Evolutionary conservation across 2,797 vertebrate species (phyloP).

Genomic region (Acipenser oxyrinchus): DNA sequence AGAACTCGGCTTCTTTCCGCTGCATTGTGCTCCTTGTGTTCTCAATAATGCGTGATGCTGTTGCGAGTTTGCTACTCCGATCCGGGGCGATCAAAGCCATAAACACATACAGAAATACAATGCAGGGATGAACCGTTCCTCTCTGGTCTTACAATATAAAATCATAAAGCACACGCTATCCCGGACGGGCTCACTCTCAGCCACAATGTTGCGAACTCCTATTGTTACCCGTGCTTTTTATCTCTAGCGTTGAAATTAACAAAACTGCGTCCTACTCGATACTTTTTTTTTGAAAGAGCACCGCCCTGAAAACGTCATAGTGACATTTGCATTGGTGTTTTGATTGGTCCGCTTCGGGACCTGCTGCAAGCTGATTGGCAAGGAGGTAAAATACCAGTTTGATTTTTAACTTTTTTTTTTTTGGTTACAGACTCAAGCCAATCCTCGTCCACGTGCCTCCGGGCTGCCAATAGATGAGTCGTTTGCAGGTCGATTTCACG

Average conservation of each 20-base stretch:
- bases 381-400: slow-evolving; percentile 42
- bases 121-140: background rate
- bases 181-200: background rate
- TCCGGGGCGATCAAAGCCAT: slow-evolving; percentile 57
- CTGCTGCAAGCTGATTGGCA: slow-evolving; percentile 49
- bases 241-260: background rate
- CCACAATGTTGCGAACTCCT: background rate
- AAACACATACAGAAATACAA: background rate
- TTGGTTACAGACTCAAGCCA: no score
- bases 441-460: no score
- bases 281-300: slow-evolving; percentile 24
- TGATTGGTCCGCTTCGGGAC: slow-evolving; percentile 46
- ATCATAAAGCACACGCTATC: background rate
- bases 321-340: slow-evolving; percentile 7
- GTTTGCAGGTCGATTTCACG: no score
- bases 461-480: no score
- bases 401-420: slow-evolving; percentile 55
- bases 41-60: background rate
- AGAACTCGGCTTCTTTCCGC: slow-evolving; percentile 41
- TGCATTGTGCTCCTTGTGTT: slow-evolving; percentile 35
- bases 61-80: slow-evolving; percentile 33
- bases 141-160: no score
- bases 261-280: background rate
- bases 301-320: slow-evolving; percentile 52
- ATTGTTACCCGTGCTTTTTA: background rate